These are phyloP conservation scores for Iguana delicatissima DNA, from an alignment of 2,797 vertebrate species.

Conservation along the genomic window DNA sequence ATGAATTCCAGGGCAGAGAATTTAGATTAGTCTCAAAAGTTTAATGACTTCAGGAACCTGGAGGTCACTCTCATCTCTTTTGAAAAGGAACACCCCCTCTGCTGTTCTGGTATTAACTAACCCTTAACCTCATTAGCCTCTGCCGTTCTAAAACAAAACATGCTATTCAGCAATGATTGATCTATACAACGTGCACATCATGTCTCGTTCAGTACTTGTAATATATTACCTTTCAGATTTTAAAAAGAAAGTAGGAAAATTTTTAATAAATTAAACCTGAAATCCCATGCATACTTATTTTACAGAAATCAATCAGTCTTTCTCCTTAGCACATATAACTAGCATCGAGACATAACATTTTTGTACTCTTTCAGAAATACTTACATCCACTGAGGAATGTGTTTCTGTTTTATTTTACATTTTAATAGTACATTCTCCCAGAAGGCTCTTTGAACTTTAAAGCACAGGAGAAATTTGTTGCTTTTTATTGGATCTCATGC, in stretches of 20 bases:
- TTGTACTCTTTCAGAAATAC: slow-evolving; percentile 8
- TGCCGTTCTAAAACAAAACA: slow-evolving; percentile 69
- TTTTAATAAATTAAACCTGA: slow-evolving; percentile 4
- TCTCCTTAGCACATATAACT: not conserved
- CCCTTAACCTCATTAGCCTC: slow-evolving; percentile 69
- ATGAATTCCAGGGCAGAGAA: slow-evolving; percentile 65
- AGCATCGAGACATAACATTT: not conserved
- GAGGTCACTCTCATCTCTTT: slow-evolving; percentile 69
- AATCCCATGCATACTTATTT: not conserved
- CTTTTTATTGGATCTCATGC: not conserved
- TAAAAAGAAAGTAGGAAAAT: slow-evolving; percentile 29
- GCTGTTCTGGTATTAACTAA: slow-evolving; percentile 70
- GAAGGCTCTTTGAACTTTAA: slow-evolving; percentile 10
- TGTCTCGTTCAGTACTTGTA: slow-evolving; percentile 69
- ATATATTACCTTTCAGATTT: slow-evolving; percentile 53
- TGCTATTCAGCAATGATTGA: slow-evolving; percentile 52
- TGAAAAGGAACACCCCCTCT: slow-evolving; percentile 59
- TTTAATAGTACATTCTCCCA: slow-evolving; percentile 9
- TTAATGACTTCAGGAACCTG: slow-evolving; percentile 68
- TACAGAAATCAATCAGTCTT: not conserved
- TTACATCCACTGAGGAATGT: slow-evolving; percentile 16
- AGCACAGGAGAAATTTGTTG: not conserved
- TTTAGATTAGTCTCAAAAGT: slow-evolving; percentile 59
- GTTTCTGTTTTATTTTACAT: slow-evolving; percentile 18
- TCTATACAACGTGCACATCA: slow-evolving; percentile 46